These are phyloP conservation scores for Heliothis subflexa DNA, from an alignment of 1,140 invertebrate species.

Conservation along the genomic window DNA sequence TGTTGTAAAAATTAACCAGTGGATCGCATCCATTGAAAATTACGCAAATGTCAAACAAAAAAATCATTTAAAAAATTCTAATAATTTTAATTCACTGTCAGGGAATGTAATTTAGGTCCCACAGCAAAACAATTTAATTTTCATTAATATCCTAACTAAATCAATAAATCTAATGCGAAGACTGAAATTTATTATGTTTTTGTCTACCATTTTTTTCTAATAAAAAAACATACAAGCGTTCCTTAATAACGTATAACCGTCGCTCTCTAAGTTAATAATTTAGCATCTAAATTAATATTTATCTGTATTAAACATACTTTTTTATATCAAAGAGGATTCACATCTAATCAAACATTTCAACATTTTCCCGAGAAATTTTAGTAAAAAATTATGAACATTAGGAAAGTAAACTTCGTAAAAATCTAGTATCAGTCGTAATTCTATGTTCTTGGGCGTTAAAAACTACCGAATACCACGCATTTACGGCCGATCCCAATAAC, in stretches of 20 bases:
- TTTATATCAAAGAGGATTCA: constrained; percentile 14
- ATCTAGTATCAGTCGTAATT: constrained; percentile 28
- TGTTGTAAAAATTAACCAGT: neutral
- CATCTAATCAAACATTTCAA: neutral
- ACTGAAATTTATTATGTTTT: constrained; percentile 4
- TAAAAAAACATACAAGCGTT: constrained; percentile 10
- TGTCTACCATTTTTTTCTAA: constrained; percentile 5
- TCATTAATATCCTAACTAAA: neutral
- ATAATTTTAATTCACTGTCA: constrained; percentile 1
- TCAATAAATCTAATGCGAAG: constrained; percentile 18
- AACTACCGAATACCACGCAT: neutral
- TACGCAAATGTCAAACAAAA: neutral
- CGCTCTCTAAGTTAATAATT: constrained; percentile 4
- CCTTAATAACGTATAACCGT: constrained; percentile 9
- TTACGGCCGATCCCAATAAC: neutral
- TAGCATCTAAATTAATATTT: constrained; percentile 14
- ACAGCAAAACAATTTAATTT: constrained; percentile 24
- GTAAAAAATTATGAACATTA: constrained; percentile 15
- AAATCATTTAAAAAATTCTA: neutral
- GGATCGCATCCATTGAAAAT: constrained; percentile 2
- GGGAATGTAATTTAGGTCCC: constrained; percentile 18
- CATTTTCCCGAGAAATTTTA: neutral
- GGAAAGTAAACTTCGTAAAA: constrained; percentile 21
- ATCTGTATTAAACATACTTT: constrained; percentile 1
- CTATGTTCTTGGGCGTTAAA: constrained; percentile 9